A percentile compares a stretch with the other conserved stretches of the same genome.
Conservation (phyloP, 1,140 invertebrate genomes). For the Oedothorax gibbosus region DNA sequence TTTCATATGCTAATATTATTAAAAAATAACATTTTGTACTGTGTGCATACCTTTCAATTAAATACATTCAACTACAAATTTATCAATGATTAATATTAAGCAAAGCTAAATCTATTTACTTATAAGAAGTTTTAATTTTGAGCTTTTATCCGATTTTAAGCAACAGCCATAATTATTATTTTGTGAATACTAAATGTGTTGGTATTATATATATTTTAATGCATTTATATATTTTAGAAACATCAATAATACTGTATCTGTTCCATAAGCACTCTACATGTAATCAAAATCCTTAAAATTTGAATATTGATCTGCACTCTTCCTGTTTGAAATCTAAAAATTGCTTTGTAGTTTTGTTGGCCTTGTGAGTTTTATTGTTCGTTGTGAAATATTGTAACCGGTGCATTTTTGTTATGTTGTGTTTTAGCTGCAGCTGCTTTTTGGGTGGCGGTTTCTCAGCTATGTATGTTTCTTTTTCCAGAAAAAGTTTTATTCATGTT, state of each 20-base stretch:
- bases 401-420: conserved; percentile 59
- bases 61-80: no score
- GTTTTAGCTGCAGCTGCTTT: conserved; percentile 58
- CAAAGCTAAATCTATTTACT: no score
- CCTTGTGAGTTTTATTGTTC: conserved; percentile 48
- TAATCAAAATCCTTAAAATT: conserved; percentile 49
- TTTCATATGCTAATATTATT: no score
- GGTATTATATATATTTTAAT: no score
- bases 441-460: conserved; percentile 37
- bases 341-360: conserved; percentile 48
- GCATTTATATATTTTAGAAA: no score
- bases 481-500: conserved; percentile 47
- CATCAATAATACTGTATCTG: not conserved
- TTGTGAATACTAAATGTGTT: no score
- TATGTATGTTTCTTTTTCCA: conserved; percentile 36
- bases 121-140: no score
- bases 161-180: no score
- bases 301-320: conserved; percentile 7
- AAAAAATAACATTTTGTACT: no score
- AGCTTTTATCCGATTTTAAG: no score
- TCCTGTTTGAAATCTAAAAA: conserved; percentile 28
- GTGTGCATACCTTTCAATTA: no score
- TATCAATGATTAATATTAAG: no score
- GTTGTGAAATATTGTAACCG: conserved; percentile 59
- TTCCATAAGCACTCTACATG: not conserved